Evolutionary conservation across 2,113 vertebrate species (phyloP).

Genomic region (Marmota flaviventris): DNA sequence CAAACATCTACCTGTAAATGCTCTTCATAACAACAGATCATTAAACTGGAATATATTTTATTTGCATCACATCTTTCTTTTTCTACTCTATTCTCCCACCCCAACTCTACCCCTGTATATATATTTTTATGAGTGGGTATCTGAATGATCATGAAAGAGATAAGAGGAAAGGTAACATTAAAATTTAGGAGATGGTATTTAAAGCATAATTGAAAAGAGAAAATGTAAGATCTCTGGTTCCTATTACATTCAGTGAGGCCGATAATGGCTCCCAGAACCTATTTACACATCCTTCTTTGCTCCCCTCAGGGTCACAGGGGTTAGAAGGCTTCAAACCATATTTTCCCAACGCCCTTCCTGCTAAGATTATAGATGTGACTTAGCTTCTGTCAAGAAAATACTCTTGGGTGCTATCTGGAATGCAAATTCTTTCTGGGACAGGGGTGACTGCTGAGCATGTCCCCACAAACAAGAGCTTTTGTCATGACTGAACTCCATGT

Average conservation of each 20-base stretch:
- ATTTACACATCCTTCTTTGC: not conserved
- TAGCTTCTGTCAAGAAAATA: constrained; percentile 1
- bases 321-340: not conserved
- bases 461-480: not conserved
- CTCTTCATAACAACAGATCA: not conserved
- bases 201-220: not conserved
- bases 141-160: constrained; percentile 21
- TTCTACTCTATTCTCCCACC: not conserved
- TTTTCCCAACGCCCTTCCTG: constrained; percentile 49
- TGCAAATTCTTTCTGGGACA: not conserved
- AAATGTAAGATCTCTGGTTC: not conserved
- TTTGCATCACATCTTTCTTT: constrained; percentile 41
- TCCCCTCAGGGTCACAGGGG: not conserved
- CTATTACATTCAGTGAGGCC: not conserved
- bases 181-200: constrained; percentile 37
- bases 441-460: not conserved
- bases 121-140: not conserved
- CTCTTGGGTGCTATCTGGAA: not conserved
- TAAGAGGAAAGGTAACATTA: constrained; percentile 27
- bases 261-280: not conserved
- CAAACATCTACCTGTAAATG: not conserved
- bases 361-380: not conserved
- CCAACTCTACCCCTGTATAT: not conserved
- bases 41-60: not conserved
- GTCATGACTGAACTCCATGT: not conserved